A percentile compares a stretch with the other conserved stretches of the same genome.
Evolutionary conservation across 2,888 invertebrate species (phyloP).

Genomic region (Trissolcus japonicus): DNA sequence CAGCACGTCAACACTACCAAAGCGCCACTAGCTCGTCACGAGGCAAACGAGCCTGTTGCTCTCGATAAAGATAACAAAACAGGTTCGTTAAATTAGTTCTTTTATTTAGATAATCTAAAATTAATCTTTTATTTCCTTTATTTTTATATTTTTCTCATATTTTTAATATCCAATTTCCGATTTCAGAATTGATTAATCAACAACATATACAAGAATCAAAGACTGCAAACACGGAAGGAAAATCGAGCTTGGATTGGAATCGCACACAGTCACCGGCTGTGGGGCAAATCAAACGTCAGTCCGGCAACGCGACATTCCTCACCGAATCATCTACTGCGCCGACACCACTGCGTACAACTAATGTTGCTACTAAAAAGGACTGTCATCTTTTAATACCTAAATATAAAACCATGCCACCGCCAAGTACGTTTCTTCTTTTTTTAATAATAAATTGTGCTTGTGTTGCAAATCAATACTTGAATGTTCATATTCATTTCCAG

Average conservation of each 20-base stretch:
- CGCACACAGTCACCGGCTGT: conserved; percentile 36
- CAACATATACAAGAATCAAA: conserved; percentile 44
- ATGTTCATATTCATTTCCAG: conserved; percentile 11
- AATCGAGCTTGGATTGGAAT: conserved; percentile 28
- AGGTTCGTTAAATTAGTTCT: conserved; percentile 33
- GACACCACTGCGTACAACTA: conserved; percentile 77
- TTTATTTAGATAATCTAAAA: neutral
- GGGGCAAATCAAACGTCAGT: conserved; percentile 38
- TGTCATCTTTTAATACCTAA: conserved; percentile 74
- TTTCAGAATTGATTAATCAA: conserved; percentile 16
- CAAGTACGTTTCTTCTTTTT: conserved; percentile 66
- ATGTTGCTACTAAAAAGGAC: conserved; percentile 62
- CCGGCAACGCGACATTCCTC: conserved; percentile 74
- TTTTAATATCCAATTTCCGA: neutral
- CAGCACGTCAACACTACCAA: conserved; percentile 72
- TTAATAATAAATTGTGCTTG: neutral
- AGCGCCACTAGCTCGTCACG: conserved; percentile 54
- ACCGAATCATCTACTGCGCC: conserved; percentile 79
- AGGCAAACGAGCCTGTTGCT: conserved; percentile 49
- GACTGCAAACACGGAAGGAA: conserved; percentile 31
- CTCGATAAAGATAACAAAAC: conserved; percentile 46
- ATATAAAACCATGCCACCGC: conserved; percentile 80
- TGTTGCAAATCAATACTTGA: neutral
- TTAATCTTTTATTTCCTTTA: too few relatives aligned
- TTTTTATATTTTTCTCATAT: neutral